Evolutionary conservation across 2,113 vertebrate genomes (phyloP).

Genomic region (Mola mola): DNA sequence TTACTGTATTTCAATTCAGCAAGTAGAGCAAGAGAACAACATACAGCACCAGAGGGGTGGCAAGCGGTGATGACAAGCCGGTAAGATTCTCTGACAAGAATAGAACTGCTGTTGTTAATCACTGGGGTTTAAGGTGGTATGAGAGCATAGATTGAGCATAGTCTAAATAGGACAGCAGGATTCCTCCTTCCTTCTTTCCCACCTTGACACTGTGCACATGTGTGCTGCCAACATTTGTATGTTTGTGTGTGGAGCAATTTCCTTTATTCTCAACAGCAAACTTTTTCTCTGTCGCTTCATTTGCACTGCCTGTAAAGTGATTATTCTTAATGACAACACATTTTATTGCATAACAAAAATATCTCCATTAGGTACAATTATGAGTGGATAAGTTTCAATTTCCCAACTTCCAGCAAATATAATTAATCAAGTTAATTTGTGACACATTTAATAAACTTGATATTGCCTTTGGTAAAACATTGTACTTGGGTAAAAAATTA

Average conservation of each 20-base stretch:
- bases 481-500: slow-evolving; percentile 65
- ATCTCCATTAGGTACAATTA: slow-evolving; percentile 63
- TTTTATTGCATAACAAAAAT: slow-evolving; percentile 43
- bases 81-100: slow-evolving; percentile 41
- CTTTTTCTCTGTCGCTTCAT: not conserved
- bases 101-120: slow-evolving; percentile 63
- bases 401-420: slow-evolving; percentile 63
- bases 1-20: too few species aligned
- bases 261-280: not conserved
- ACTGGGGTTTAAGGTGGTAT: slow-evolving; percentile 43
- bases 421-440: slow-evolving; percentile 71
- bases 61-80: slow-evolving; percentile 30
- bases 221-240: not conserved
- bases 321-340: not conserved
- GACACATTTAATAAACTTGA: slow-evolving; percentile 71
- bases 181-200: too few species aligned
- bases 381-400: slow-evolving; percentile 59
- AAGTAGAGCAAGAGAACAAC: too few species aligned
- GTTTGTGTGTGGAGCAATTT: not conserved
- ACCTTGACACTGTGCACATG: not conserved
- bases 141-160: slow-evolving; percentile 41
- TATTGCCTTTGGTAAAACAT: slow-evolving; percentile 67
- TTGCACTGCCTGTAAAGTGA: slow-evolving; percentile 3
- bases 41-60: slow-evolving; percentile 21
- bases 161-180: too few species aligned